Conservation (phyloP, 2,888 invertebrate species). For the Atrina japonica region DNA sequence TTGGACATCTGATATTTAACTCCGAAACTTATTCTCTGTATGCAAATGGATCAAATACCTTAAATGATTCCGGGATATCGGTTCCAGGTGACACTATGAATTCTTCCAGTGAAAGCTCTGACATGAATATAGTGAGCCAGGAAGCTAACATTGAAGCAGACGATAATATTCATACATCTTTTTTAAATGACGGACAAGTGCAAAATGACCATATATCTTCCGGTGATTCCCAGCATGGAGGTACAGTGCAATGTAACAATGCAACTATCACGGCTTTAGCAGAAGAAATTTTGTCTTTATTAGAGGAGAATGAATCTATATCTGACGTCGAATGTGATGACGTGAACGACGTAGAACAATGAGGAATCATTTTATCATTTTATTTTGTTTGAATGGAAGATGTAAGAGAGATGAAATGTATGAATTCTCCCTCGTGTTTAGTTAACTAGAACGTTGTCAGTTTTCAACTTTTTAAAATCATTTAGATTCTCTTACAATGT, state of each 20-base stretch:
- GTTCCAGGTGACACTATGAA: neutral
- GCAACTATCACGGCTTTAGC: conserved; percentile 48
- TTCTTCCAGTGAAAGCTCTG: neutral
- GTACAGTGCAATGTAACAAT: too few species aligned
- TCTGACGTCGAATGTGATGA: too few species aligned
- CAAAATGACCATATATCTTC: conserved; percentile 1
- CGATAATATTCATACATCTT: neutral
- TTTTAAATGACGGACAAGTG: neutral
- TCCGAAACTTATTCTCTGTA: neutral
- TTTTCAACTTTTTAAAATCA: too few species aligned
- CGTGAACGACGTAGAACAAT: too few species aligned
- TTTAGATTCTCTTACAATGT: too few species aligned
- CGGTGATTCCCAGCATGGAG: too few species aligned
- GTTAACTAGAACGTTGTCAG: too few species aligned
- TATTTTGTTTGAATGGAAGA: too few species aligned
- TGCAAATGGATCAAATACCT: neutral
- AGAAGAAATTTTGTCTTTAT: conserved; percentile 52
- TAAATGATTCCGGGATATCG: conserved; percentile 37
- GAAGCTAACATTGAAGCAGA: neutral
- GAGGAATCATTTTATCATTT: too few species aligned
- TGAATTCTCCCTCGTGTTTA: too few species aligned
- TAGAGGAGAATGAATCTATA: conserved; percentile 42
- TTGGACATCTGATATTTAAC: conserved; percentile 31
- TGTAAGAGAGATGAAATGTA: too few species aligned
- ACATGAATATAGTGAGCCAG: neutral